A percentile compares a stretch with the other conserved stretches of the same genome.
Evolutionary conservation across 2,113 vertebrate species (phyloP).

Genomic region (Sander vitreus): DNA sequence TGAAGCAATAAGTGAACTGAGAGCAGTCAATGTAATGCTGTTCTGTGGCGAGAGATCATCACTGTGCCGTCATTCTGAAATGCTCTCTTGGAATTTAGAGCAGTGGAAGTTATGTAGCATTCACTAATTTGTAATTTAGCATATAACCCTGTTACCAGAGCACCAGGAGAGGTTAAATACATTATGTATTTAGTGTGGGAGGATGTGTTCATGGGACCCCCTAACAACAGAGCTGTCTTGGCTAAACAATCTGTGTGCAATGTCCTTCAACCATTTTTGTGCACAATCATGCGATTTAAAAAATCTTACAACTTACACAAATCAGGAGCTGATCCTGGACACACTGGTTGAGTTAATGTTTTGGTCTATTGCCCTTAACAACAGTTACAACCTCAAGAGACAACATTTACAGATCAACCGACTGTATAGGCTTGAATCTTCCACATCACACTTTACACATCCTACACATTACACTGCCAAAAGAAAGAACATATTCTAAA

Average conservation of each 20-base stretch:
- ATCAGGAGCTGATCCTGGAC: background rate
- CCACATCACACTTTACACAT: background rate
- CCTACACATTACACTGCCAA: background rate
- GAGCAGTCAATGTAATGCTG: constrained; percentile 8
- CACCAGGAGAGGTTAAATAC: background rate
- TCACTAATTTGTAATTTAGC: background rate
- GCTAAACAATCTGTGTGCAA: background rate
- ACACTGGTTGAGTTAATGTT: background rate
- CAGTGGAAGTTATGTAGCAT: background rate
- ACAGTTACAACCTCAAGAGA: background rate
- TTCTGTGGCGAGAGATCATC: constrained; percentile 6
- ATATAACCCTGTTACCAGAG: background rate
- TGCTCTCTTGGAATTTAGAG: constrained; percentile 27
- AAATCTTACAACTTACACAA: background rate
- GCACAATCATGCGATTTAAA: background rate
- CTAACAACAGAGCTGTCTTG: background rate
- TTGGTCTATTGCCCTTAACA: background rate
- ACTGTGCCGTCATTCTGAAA: background rate
- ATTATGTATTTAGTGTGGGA: background rate
- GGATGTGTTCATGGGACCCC: background rate
- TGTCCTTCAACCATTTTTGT: background rate
- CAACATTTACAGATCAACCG: constrained; percentile 2
- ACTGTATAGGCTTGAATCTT: background rate
- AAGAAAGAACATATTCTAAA: background rate
- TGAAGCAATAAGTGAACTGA: constrained; percentile 21